phyloP scores from a whole-genome alignment of 92 coral and sea anemone species.

The Zoanthus sociatus region DNA sequence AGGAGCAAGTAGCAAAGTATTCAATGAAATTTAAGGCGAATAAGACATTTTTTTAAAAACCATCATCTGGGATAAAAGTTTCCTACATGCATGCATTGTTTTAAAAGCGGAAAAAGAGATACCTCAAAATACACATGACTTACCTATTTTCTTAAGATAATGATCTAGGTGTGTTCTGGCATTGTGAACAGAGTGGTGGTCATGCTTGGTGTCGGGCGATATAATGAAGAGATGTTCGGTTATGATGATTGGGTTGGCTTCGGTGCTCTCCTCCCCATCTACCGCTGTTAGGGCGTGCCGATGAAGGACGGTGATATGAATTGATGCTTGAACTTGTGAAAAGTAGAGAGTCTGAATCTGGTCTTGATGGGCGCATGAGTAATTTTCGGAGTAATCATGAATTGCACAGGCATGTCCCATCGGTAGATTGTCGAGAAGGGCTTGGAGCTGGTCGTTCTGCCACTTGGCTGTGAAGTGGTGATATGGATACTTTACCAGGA shows the following conservation, averaged over 20 bases:
- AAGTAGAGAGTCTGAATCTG: constrained; percentile 54
- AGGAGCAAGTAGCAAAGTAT: too few relatives aligned
- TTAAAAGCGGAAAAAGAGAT: too few relatives aligned
- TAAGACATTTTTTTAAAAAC: too few relatives aligned
- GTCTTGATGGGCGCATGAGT: constrained; percentile 48
- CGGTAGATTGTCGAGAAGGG: not conserved
- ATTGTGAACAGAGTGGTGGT: constrained; percentile 66
- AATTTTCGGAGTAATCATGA: constrained; percentile 57
- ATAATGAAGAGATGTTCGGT: constrained; percentile 59
- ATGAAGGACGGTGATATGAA: constrained; percentile 52
- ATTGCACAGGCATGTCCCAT: constrained; percentile 31
- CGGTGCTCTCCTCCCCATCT: constrained; percentile 52
- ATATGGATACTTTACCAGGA: not conserved
- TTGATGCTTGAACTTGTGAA: constrained; percentile 52
- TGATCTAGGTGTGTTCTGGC: constrained; percentile 32
- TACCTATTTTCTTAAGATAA: constrained; percentile 58
- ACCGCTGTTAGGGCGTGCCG: constrained; percentile 49
- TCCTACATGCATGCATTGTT: too few relatives aligned
- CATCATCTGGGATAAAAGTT: too few relatives aligned
- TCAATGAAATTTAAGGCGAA: too few relatives aligned
- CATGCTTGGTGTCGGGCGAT: constrained; percentile 56
- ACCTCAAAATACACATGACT: too few relatives aligned
- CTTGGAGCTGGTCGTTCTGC: constrained; percentile 19
- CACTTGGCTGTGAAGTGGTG: constrained; percentile 6
- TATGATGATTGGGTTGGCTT: constrained; percentile 22